Evolutionary conservation across 2,113 vertebrate species (phyloP).

Genomic region (Datnioides undecimradiatus): DNA sequence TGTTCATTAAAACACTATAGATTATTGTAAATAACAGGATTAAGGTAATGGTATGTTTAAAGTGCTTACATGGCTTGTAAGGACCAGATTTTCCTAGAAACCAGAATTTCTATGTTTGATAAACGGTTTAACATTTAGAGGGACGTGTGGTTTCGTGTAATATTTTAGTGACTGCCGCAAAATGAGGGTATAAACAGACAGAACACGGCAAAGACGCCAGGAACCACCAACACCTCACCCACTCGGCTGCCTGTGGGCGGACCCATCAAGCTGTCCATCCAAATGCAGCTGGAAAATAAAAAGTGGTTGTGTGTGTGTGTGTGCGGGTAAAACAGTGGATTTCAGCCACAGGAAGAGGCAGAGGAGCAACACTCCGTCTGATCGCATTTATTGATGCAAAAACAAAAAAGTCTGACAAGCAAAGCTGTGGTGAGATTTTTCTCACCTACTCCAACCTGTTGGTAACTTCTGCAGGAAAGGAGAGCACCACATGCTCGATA

Average conservation of each 20-base stretch:
- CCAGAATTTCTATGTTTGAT: not conserved
- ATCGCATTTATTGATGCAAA: not conserved
- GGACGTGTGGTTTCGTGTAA: conserved; percentile 11
- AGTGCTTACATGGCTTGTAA: not conserved
- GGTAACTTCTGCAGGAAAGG: not conserved
- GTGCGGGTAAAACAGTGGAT: not conserved
- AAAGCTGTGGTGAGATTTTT: not conserved
- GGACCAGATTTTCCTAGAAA: not conserved
- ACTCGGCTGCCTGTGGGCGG: conserved; percentile 16
- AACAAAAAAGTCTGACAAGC: no score
- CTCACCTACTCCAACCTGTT: not conserved
- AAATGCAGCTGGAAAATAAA: not conserved
- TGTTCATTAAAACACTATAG: conserved; percentile 10
- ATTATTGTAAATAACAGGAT: conserved; percentile 16
- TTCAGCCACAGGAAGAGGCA: not conserved
- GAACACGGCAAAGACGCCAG: not conserved
- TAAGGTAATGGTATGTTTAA: not conserved
- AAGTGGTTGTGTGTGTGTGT: not conserved
- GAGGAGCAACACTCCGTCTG: not conserved
- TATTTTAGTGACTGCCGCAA: not conserved
- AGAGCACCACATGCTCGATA: not conserved
- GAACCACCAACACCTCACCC: conserved; percentile 16
- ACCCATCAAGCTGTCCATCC: conserved; percentile 17
- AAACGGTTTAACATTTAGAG: not conserved
- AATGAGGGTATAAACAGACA: not conserved